Base-by-base conservation (phyloP, 1,140 invertebrate genomes). In the Megalonaias nervosa region DNA sequence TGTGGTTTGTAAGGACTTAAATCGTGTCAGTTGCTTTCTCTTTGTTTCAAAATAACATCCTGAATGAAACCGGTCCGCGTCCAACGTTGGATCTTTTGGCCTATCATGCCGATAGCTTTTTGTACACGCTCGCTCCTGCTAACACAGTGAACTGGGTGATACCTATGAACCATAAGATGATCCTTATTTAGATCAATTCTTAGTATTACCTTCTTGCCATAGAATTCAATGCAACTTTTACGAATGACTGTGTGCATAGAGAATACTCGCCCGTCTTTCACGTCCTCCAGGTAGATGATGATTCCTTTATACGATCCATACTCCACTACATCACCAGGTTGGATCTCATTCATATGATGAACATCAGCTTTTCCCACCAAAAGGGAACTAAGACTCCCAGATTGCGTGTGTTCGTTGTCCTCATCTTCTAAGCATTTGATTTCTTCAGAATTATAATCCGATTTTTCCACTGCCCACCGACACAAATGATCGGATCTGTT, bases 401-500 rank as follows among this genome's bases (percentile, higher is more conserved):
- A 17, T 2, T 23, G n/a, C 6, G 58, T 55, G 15, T 23, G 13
- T 6, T 67, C 66, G 1, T 48, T 16, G 6, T 67, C 57, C 11
- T n/a, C 57, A 57, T 64, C 38, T 48, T 64, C 38, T 48, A 11
- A n/a, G 56, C 21, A 19, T 17, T 74, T 23, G 17, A 60, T 66
- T 21, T 61, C 38, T 12, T 48, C n/a, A 56, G 5, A 38, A 4
- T 21, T 58, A 16, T 64, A 55, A 2, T 19, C 11, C 17, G 26
- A 17, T 5, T 61, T 31, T 23, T 58, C 55, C 31, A 67, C 67
- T 38, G 73, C 73, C 73, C 73, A 74, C 56, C 23, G 67, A 21
- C 73, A 74, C n/a, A 74, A 48, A 61, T 74, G 65, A 58, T 67
- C 73, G 15, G 73, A 74, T n/a, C 65, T 15, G 38, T 74, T 74